These are phyloP conservation scores for Lycaena phlaeas DNA, from an alignment of 2,888 invertebrate species.

Conservation along the genomic window DNA sequence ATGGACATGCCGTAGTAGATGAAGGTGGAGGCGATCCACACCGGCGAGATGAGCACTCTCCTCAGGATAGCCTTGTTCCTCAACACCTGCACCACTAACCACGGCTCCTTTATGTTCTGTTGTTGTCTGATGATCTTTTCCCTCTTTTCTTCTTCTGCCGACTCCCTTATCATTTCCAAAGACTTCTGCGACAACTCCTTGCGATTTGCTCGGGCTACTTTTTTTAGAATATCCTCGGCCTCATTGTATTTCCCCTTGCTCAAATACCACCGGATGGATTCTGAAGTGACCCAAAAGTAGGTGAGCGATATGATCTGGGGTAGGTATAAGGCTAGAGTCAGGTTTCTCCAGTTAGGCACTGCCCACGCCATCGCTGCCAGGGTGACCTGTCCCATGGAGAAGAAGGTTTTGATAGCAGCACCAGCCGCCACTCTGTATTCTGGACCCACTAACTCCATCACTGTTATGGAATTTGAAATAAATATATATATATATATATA, in stretches of 20 bases:
- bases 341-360: slow-evolving; percentile 78
- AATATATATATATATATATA: neutral
- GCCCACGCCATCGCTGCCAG: slow-evolving; percentile 79
- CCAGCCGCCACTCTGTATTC: slow-evolving; percentile 82
- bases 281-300: slow-evolving; percentile 80
- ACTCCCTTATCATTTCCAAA: slow-evolving; percentile 17
- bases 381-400: slow-evolving; percentile 79
- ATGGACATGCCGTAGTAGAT: slow-evolving; percentile 87
- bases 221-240: slow-evolving; percentile 75
- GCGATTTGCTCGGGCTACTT: slow-evolving; percentile 77
- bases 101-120: too few relatives aligned
- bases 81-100: slow-evolving; percentile 59
- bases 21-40: slow-evolving; percentile 86
- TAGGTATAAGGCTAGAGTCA: slow-evolving; percentile 78
- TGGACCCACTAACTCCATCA: slow-evolving; percentile 85
- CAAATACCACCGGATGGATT: slow-evolving; percentile 84
- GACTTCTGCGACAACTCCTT: slow-evolving; percentile 51
- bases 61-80: slow-evolving; percentile 68
- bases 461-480: slow-evolving; percentile 42
- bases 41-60: slow-evolving; percentile 76
- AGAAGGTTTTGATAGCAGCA: slow-evolving; percentile 79
- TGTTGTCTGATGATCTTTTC: slow-evolving; percentile 16
- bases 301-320: slow-evolving; percentile 78
- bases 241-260: slow-evolving; percentile 77
- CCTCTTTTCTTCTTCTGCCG: slow-evolving; percentile 18